Conservation (phyloP, 2,888 invertebrate genomes). For the Aquatica leii region DNA sequence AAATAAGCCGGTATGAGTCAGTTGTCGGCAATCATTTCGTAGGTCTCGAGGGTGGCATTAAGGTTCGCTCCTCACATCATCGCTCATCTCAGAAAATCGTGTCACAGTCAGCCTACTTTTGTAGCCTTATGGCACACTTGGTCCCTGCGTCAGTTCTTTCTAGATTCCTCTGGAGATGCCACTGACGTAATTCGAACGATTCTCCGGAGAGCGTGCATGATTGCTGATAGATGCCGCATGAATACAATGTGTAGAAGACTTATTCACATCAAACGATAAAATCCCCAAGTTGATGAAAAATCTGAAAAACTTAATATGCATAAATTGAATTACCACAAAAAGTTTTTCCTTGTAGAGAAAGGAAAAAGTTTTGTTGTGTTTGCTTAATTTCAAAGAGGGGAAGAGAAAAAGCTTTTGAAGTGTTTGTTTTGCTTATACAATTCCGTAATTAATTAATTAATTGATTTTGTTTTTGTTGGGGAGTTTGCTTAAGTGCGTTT, state of each 20-base stretch:
- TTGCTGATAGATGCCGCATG: conserved; percentile 58
- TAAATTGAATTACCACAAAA: conserved; percentile 1
- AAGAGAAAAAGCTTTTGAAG: conserved; percentile 28
- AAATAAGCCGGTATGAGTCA: conserved; percentile 48
- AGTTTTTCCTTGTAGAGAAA: background rate
- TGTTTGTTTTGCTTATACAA: conserved; percentile 43
- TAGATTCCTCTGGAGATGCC: conserved; percentile 48
- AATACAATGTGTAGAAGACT: conserved; percentile 56
- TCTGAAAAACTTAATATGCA: background rate
- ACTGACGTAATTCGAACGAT: conserved; percentile 58
- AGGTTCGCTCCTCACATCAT: conserved; percentile 54
- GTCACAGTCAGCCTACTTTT: conserved; percentile 48
- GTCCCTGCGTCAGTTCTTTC: conserved; percentile 41
- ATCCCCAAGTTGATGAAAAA: conserved; percentile 16
- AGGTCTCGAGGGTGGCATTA: conserved; percentile 57
- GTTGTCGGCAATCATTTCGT: conserved; percentile 56
- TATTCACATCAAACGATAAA: conserved; percentile 51
- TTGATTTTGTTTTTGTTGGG: conserved; percentile 36
- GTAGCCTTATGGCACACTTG: conserved; percentile 55
- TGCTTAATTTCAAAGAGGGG: conserved; percentile 38
- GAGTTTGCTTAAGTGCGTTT: background rate
- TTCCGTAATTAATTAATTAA: conserved; percentile 46
- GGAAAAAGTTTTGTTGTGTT: conserved; percentile 29
- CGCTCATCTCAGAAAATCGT: conserved; percentile 51
- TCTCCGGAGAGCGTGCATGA: conserved; percentile 57